Percentiles rank a stretch among this genome's conserved stretches.
These are phyloP conservation scores for Meiosimyza decipiens DNA, from an alignment of 2,888 invertebrate species.

Conservation along the genomic window DNA sequence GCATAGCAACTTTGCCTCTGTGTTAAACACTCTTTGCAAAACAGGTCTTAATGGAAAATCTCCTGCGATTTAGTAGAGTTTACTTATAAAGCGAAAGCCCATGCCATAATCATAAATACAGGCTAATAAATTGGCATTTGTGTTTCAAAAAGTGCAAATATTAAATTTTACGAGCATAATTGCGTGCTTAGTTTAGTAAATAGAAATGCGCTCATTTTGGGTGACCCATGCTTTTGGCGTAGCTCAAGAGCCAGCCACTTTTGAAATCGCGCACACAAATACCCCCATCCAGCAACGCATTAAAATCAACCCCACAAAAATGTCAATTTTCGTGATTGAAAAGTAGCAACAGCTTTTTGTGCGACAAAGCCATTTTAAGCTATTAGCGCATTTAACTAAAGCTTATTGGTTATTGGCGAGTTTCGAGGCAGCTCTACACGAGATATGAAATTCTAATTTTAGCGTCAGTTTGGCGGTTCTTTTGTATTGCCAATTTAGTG, in stretches of 20 bases:
- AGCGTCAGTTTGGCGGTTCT: conserved; percentile 27
- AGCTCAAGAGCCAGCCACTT: no score
- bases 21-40: conserved; percentile 6
- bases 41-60: background rate
- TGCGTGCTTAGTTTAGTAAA: conserved; percentile 43
- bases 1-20: no score
- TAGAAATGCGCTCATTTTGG: background rate
- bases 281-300: background rate
- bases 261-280: no score
- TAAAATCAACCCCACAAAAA: conserved; percentile 22
- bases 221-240: no score
- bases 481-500: background rate
- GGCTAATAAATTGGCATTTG: conserved; percentile 32
- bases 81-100: background rate
- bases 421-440: background rate
- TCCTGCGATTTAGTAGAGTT: background rate
- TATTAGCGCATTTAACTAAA: conserved; percentile 31
- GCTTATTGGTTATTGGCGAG: conserved; percentile 14
- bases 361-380: conserved; percentile 25
- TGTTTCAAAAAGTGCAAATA: conserved; percentile 36
- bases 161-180: conserved; percentile 45
- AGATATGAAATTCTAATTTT: conserved; percentile 19
- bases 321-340: conserved; percentile 33
- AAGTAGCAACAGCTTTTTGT: conserved; percentile 2
- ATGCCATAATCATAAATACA: conserved; percentile 16